Evolutionary conservation across 2,888 invertebrate genomes (phyloP), one percentile per base, ranked within the genome.

Genomic region (Ectobius pallidus): DNA sequence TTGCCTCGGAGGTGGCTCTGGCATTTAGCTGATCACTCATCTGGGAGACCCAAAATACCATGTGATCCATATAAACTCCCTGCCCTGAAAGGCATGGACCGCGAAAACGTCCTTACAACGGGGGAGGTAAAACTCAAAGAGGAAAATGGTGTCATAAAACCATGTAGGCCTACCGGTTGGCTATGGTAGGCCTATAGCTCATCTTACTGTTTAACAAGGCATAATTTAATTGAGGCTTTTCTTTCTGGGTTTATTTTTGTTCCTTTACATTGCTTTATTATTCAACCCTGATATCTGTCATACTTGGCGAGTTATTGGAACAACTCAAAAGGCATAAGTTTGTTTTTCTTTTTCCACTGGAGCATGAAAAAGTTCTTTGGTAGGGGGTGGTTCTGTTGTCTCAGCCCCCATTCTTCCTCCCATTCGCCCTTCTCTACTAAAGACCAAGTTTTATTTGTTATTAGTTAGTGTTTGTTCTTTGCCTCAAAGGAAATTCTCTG

Each of bases 321-420:
- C 22, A 52, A 52, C 52, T 52, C 52, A 52, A 52, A 52, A 52
- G 52, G 52, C 25, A 25, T 3, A 52, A 52, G 22, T 52, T 52
- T 52, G 52, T 52, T 25, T 49, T 52, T 52, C 52, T 52, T 52
- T 52, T 52, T 25, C 52, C 25, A 25, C 25, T 52, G 52, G 20
- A 52, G 52, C 52, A 52, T 52, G 52, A 52, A 52, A 52, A 52
- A 11, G 25, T 52, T n/a, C n/a, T n/a, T n/a, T n/a, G n/a, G n/a
- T n/a, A n/a, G n/a, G n/a, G n/a, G 52, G 52, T 18, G 11, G 52
- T 20, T 52, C 9, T 52, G 52, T 52, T 52, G 52, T 52, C 52
- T 22, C 52, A 25, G 52, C 25, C 52, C 52, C 14, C 9, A 25
- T 9, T 9, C 49, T 9, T 49, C 22, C 49, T 18, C 49, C n/a